Evolutionary conservation across 2,113 vertebrate species (phyloP).

Genomic region (Asarcornis scutulata): DNA sequence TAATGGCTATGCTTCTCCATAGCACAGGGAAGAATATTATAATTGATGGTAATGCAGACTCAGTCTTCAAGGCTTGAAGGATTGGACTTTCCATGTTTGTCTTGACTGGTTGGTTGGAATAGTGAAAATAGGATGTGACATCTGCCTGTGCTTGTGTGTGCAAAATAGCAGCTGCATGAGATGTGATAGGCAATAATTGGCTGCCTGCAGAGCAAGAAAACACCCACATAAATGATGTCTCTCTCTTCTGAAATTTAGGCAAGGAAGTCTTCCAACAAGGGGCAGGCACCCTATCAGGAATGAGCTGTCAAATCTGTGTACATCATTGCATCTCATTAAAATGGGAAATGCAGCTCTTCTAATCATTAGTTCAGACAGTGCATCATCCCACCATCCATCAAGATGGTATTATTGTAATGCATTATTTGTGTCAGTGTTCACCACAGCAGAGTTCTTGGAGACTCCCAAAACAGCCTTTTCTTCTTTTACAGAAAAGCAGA

Average conservation of each 20-base stretch:
- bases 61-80: not conserved
- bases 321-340: constrained; percentile 53
- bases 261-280: constrained; percentile 26
- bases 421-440: not conserved
- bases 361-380: constrained; percentile 15
- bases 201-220: constrained; percentile 60
- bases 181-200: constrained; percentile 56
- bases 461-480: not conserved
- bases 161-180: constrained; percentile 42
- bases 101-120: not conserved
- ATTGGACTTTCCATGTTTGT: not conserved
- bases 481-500: not conserved
- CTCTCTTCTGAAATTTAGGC: constrained; percentile 17
- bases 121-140: constrained; percentile 50
- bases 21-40: not conserved
- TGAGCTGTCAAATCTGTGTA: constrained; percentile 43
- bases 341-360: constrained; percentile 11
- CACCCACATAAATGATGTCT: constrained; percentile 16
- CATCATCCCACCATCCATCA: constrained; percentile 3
- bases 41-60: not conserved
- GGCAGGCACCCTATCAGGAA: constrained; percentile 14
- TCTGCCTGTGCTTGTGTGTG: not conserved
- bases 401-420: not conserved
- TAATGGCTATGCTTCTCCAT: not conserved
- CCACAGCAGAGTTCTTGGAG: not conserved